Percentiles rank a stretch among this genome's conserved stretches.
phyloP scores from a whole-genome alignment of 2,113 vertebrate genomes.

The Rana temporaria region DNA sequence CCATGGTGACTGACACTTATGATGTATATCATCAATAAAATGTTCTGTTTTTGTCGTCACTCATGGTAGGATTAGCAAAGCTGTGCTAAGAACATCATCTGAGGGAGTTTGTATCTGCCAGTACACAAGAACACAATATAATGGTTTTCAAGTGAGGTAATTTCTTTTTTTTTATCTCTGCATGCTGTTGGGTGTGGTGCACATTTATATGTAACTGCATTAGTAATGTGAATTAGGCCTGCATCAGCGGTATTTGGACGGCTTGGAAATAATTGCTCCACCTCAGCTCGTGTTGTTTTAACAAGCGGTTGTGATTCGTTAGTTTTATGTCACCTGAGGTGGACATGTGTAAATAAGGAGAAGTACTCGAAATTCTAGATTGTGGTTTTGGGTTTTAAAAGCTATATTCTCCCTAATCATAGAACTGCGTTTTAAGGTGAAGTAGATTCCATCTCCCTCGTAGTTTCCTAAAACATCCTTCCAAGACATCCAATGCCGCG shows the following conservation, averaged over 20 bases:
- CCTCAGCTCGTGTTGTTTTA: background rate
- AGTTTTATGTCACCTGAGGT: too few relatives aligned
- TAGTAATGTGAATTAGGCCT: background rate
- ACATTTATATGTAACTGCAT: background rate
- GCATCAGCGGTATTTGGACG: background rate
- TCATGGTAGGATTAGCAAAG: background rate
- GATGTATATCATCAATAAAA: background rate
- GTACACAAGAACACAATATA: background rate
- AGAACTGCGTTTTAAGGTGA: too few relatives aligned
- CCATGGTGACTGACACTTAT: background rate
- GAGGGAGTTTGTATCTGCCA: background rate
- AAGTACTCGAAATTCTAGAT: too few relatives aligned
- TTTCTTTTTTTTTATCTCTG: background rate
- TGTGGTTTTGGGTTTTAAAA: too few relatives aligned
- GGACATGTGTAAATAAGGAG: too few relatives aligned
- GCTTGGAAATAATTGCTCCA: background rate
- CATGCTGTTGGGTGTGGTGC: constrained; percentile 24
- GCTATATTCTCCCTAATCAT: too few relatives aligned
- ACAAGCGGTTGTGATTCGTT: too few relatives aligned
- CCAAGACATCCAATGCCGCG: too few relatives aligned
- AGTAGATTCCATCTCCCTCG: too few relatives aligned
- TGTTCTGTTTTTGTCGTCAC: background rate
- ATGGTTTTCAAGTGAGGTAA: constrained; percentile 19
- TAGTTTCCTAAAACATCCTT: too few relatives aligned
- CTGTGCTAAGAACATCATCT: background rate